These are phyloP conservation scores for Lamellibrachia luymesi DNA, from an alignment of 1,140 invertebrate genomes.

Conservation along the genomic window DNA sequence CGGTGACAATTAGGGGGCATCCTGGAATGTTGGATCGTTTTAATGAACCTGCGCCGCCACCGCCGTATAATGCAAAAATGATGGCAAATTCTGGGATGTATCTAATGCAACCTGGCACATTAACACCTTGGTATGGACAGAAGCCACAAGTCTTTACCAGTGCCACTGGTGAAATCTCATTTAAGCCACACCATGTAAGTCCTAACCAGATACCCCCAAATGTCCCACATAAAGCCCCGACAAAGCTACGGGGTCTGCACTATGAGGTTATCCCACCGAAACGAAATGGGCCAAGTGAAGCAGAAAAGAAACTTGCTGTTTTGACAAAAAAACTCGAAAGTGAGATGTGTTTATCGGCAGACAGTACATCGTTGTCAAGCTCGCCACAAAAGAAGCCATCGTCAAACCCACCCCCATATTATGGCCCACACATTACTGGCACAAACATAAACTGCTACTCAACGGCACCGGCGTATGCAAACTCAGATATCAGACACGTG, in stretches of 20 bases:
- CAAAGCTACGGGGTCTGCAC: constrained; percentile 71
- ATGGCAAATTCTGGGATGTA: constrained; percentile 22
- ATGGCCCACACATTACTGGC: constrained; percentile 50
- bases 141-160: constrained; percentile 44
- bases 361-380: not conserved
- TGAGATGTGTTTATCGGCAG: constrained; percentile 40
- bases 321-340: constrained; percentile 57
- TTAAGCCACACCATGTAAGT: constrained; percentile 39
- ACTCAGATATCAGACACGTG: not conserved
- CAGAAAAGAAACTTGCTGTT: constrained; percentile 57
- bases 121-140: constrained; percentile 47
- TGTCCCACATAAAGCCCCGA: constrained; percentile 31
- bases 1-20: constrained; percentile 60
- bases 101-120: constrained; percentile 19
- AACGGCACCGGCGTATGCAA: not conserved
- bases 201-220: not conserved
- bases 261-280: constrained; percentile 79
- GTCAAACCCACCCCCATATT: constrained; percentile 48
- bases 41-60: constrained; percentile 29
- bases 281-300: constrained; percentile 52
- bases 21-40: constrained; percentile 39
- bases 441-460: constrained; percentile 4
- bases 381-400: not conserved
- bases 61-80: constrained; percentile 28
- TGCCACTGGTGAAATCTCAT: constrained; percentile 44